Base-by-base conservation (phyloP, 2,797 vertebrate species). In the Amphiprion clarkii region DNA sequence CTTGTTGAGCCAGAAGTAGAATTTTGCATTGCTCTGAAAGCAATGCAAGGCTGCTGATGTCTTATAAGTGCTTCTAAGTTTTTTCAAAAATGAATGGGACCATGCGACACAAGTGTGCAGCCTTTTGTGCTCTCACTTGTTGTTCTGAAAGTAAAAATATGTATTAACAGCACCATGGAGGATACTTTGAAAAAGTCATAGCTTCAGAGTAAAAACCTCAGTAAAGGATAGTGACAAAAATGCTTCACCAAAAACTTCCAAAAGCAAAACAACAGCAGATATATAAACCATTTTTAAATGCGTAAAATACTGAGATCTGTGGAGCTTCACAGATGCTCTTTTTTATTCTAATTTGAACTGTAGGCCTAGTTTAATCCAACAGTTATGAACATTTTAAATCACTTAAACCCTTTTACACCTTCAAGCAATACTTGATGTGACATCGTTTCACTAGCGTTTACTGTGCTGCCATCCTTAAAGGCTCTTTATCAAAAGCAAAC, bases 401-500 rank as follows among this genome's bases (percentile, higher is more conserved):
- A 54, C 10, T 33, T 54, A 66, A 4, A 52, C n/a, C 29, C 29
- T 57, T 76, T 71, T 25, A 54, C 4, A 54, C 44, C 23, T 60
- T 67, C 31, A 52, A 59, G 23, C 61, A 17, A 39, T 39, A 64
- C 44, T 76, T 39, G 14, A 61, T 67, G 25, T 56, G 23, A 52
- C 21, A 40, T 12, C 36, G 42, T 64, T 67, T 65, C 56, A 74
- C 79, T 64, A 72, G 65, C 23, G 39, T 72, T 75, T n/a, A 49
- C 3, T 3, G 4, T 55, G 81, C 53, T 70, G 62, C 42, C 67
- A 55, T 74, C 42, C 70, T 83, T 56, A 23, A 72, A 82, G 73
- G 80, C 64, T 66, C 27, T 8, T 70, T 61, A 68, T 76, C 46
- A 80, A 67, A 76, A 62, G 58, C 56, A 42, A 75, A 49, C 29